These are phyloP conservation scores for Drosophila ohnishii DNA, from an alignment of 1,140 invertebrate species.

Conservation along the genomic window DNA sequence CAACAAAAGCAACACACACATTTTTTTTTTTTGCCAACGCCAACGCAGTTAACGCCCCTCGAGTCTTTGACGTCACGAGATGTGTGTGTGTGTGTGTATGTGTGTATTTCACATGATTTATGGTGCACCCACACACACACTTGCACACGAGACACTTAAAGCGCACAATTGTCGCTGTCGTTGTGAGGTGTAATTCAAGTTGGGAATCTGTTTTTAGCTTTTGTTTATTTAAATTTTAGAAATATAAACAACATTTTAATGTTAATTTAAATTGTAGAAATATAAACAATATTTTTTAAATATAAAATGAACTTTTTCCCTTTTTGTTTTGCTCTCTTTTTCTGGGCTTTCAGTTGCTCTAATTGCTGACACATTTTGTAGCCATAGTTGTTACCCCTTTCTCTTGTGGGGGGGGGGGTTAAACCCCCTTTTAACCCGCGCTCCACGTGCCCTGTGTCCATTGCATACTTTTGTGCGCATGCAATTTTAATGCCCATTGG, in stretches of 20 bases:
- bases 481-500: conserved; percentile 75
- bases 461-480: conserved; percentile 72
- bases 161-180: conserved; percentile 11
- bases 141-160: background rate
- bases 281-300: too few species aligned
- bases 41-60: conserved; percentile 53
- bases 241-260: too few species aligned
- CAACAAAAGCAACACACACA: conserved; percentile 19
- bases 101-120: conserved; percentile 50
- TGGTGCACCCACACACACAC: conserved; percentile 34
- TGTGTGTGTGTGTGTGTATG: background rate
- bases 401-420: background rate
- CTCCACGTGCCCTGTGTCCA: conserved; percentile 26
- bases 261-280: background rate
- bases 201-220: conserved; percentile 1
- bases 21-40: conserved; percentile 10
- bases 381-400: background rate
- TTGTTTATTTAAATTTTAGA: background rate
- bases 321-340: background rate
- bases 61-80: conserved; percentile 61
- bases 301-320: too few species aligned
- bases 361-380: conserved; percentile 64
- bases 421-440: background rate
- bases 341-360: conserved; percentile 23
- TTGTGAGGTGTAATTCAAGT: conserved; percentile 19